A percentile compares a stretch with the other conserved stretches of the same genome.
These are phyloP conservation scores for Bugulina stolonifera DNA, from an alignment of 2,888 invertebrate species.

Conservation along the genomic window DNA sequence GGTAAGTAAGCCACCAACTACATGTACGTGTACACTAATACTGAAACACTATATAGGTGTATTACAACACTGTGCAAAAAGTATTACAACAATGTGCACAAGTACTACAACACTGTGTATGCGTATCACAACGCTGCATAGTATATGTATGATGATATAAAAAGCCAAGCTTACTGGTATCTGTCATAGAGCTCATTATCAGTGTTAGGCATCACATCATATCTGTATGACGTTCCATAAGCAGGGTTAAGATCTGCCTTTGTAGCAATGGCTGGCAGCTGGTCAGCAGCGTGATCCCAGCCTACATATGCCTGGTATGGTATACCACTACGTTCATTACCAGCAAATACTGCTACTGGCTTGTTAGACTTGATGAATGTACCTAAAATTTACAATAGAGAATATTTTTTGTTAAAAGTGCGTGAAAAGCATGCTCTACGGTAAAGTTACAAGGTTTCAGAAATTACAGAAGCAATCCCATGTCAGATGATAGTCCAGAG, in stretches of 20 bases:
- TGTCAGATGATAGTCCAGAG: too few relatives aligned
- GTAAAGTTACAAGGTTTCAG: too few relatives aligned
- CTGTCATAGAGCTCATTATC: not conserved
- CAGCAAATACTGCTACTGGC: constrained; percentile 23
- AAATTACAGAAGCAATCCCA: too few relatives aligned
- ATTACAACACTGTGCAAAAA: too few relatives aligned
- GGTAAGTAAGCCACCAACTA: too few relatives aligned
- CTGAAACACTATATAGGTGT: too few relatives aligned
- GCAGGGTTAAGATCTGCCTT: not conserved
- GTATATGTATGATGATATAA: too few relatives aligned
- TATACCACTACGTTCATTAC: not conserved
- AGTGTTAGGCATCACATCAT: not conserved
- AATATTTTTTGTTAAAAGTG: not conserved
- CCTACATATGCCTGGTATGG: not conserved
- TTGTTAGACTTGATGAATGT: constrained; percentile 23
- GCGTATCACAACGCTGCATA: too few relatives aligned
- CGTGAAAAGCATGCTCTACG: too few relatives aligned
- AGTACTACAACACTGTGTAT: too few relatives aligned
- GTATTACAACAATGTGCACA: too few relatives aligned
- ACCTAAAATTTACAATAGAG: not conserved
- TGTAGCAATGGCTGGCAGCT: not conserved
- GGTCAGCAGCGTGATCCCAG: constrained; percentile 23
- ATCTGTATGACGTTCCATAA: not conserved
- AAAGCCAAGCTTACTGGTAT: constrained; percentile 19
- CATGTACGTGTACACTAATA: too few relatives aligned